These are phyloP conservation scores for Leptinotarsa defecta DNA, from an alignment of 1,140 invertebrate genomes.

Conservation along the genomic window DNA sequence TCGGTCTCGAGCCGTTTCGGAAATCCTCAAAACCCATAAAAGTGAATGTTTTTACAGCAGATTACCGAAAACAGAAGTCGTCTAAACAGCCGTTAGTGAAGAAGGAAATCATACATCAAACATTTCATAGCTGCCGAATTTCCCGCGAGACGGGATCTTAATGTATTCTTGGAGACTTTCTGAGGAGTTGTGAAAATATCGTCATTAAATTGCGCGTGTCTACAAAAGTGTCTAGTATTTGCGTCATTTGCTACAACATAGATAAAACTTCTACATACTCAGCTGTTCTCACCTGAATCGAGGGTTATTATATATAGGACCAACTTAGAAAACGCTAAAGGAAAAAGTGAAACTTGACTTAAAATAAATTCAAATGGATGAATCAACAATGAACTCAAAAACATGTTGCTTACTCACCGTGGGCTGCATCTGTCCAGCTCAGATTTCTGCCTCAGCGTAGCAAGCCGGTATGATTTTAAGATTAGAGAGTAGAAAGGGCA, in stretches of 20 bases:
- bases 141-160: conserved; percentile 10
- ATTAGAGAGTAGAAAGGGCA: too few relatives aligned
- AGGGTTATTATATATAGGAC: not conserved
- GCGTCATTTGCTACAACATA: conserved; percentile 16
- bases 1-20: conserved; percentile 35
- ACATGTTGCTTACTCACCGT: too few relatives aligned
- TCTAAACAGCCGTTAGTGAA: conserved; percentile 19
- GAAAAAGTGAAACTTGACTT: too few relatives aligned
- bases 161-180: conserved; percentile 6
- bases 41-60: conserved; percentile 29
- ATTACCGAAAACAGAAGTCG: conserved; percentile 34
- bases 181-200: conserved; percentile 33
- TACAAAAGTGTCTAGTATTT: conserved; percentile 31
- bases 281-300: not conserved
- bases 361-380: too few relatives aligned
- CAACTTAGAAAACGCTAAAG: too few relatives aligned
- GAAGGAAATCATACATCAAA: conserved; percentile 38
- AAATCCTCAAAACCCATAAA: conserved; percentile 41
- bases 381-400: too few relatives aligned
- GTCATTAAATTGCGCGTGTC: conserved; percentile 29
- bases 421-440: too few relatives aligned
- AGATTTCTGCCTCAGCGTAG: too few relatives aligned
- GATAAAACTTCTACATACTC: not conserved
- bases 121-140: conserved; percentile 27
- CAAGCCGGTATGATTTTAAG: too few relatives aligned